phyloP scores from a whole-genome alignment of 1,140 invertebrate genomes.

The Drosophila murphyi region DNA sequence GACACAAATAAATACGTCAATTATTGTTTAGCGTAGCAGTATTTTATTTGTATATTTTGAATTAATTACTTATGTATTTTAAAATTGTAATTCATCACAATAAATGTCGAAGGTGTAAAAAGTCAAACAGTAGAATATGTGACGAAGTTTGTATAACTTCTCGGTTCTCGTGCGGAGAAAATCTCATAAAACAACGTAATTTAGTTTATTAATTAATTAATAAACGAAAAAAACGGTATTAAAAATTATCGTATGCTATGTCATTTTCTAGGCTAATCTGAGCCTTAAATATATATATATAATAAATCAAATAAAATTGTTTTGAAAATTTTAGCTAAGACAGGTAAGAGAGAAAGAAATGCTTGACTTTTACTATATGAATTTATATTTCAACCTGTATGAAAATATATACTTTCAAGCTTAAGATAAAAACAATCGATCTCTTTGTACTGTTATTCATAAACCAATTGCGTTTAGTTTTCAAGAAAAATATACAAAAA shows the following conservation, averaged over 20 bases:
- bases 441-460: no score
- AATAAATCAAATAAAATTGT: background rate
- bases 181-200: background rate
- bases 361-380: background rate
- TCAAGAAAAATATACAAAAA: background rate
- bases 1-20: background rate
- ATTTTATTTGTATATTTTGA: background rate
- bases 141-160: background rate
- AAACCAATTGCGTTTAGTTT: background rate
- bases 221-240: background rate
- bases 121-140: background rate
- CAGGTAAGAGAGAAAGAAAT: constrained; percentile 14
- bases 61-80: constrained; percentile 1
- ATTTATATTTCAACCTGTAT: background rate
- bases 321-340: background rate
- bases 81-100: background rate
- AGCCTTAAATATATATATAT: background rate
- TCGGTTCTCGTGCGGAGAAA: background rate
- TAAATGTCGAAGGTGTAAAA: background rate
- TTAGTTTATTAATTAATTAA: background rate
- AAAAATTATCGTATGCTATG: background rate
- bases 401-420: no score
- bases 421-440: no score
- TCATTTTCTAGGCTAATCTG: background rate
- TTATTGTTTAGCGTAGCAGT: constrained; percentile 8